These are phyloP conservation scores for Poliocrania exsul DNA, from an alignment of 2,797 vertebrate genomes.

Conservation along the genomic window DNA sequence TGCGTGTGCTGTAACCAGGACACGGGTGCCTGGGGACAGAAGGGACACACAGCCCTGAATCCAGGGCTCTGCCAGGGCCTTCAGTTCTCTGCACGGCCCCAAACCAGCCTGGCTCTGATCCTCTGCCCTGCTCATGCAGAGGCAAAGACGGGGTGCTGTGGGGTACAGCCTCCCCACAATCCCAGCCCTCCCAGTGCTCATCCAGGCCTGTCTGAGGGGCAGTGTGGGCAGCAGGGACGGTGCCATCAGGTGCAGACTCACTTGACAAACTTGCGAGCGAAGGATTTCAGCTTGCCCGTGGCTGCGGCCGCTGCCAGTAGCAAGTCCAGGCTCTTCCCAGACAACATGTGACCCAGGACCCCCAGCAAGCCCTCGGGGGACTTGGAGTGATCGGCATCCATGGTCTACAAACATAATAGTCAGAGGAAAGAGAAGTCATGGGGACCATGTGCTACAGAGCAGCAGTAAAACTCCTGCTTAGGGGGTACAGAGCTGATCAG, in stretches of 20 bases:
- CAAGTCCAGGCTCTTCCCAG: constrained; percentile 95
- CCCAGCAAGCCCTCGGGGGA: constrained; percentile 94
- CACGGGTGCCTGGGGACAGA: not conserved
- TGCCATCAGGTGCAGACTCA: constrained; percentile 50
- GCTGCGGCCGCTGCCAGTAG: constrained; percentile 94
- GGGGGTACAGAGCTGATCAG: not conserved
- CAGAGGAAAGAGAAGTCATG: not conserved
- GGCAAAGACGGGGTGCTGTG: not conserved
- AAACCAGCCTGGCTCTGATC: not conserved
- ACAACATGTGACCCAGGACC: constrained; percentile 97
- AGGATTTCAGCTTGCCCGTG: constrained; percentile 95
- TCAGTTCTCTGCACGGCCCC: not conserved
- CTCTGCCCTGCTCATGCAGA: fast-evolving
- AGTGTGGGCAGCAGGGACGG: not conserved
- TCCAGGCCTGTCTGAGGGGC: not conserved
- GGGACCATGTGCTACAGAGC: not conserved
- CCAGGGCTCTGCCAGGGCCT: fast-evolving
- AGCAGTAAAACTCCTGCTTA: not conserved
- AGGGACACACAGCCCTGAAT: not conserved
- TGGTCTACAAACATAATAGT: constrained; percentile 79
- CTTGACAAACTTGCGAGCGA: constrained; percentile 97
- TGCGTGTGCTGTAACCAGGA: not conserved
- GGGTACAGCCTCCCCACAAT: not conserved
- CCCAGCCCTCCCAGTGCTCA: not conserved
- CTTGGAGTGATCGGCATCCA: constrained; percentile 97